Evolutionary conservation across 2,797 vertebrate species (phyloP).

Genomic region (Diplodus sargus): DNA sequence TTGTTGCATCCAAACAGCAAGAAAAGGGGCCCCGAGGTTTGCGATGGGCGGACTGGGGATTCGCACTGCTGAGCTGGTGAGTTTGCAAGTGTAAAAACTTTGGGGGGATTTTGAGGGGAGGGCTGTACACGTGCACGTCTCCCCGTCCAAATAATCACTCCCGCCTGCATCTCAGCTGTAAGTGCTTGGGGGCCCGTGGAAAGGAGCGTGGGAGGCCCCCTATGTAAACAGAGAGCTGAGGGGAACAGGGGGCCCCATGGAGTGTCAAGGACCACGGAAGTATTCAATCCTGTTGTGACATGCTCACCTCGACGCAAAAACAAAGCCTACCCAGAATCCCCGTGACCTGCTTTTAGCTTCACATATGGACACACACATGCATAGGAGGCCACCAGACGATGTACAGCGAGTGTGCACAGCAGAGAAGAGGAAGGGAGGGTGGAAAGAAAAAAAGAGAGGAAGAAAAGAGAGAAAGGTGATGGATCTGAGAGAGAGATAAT

Average conservation of each 20-base stretch:
- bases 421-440: not conserved
- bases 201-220: slow-evolving; percentile 55
- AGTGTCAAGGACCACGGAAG: slow-evolving; percentile 76
- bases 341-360: slow-evolving; percentile 50
- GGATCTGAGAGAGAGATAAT: slow-evolving; percentile 4
- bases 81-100: slow-evolving; percentile 47
- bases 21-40: slow-evolving; percentile 27
- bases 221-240: slow-evolving; percentile 70
- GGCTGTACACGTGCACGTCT: slow-evolving; percentile 60
- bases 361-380: slow-evolving; percentile 44
- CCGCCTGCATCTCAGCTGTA: slow-evolving; percentile 75
- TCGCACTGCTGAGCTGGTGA: slow-evolving; percentile 63
- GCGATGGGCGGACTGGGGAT: slow-evolving; percentile 26
- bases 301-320: slow-evolving; percentile 65
- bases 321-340: slow-evolving; percentile 48
- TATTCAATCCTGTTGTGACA: slow-evolving; percentile 81
- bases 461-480: slow-evolving; percentile 11
- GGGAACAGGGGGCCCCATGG: slow-evolving; percentile 46
- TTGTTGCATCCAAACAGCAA: slow-evolving; percentile 45
- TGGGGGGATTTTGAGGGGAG: not conserved
- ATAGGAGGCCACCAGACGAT: slow-evolving; percentile 17
- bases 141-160: slow-evolving; percentile 75
- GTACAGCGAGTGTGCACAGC: not conserved
- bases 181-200: slow-evolving; percentile 64
- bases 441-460: slow-evolving; percentile 4